Evolutionary conservation across 2,113 vertebrate genomes (phyloP).

Genomic region (Pluvialis apricaria): DNA sequence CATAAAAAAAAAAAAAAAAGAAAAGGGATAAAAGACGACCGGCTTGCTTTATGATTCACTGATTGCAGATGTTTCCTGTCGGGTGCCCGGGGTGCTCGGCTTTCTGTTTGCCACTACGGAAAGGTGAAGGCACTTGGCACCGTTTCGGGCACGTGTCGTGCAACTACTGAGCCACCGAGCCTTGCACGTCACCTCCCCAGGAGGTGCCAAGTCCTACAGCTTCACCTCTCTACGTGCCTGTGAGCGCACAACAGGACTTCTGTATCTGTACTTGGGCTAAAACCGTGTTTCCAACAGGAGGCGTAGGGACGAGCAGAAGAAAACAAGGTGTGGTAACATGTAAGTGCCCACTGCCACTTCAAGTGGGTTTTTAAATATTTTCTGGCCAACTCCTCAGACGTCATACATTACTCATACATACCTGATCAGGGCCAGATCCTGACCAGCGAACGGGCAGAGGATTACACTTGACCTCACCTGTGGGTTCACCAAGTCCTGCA

Average conservation of each 20-base stretch:
- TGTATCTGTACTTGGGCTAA: neutral
- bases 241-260: neutral
- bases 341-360: neutral
- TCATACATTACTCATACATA: neutral
- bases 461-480: neutral
- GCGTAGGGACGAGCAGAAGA: neutral
- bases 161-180: neutral
- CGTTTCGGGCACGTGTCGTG: neutral
- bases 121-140: neutral
- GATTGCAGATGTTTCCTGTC: constrained; percentile 66
- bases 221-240: neutral
- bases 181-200: neutral
- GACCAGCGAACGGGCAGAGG: neutral
- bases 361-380: neutral
- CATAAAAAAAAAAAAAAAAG: constrained; percentile 6
- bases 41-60: constrained; percentile 51
- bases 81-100: neutral
- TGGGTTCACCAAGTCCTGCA: neutral
- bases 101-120: neutral
- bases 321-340: neutral
- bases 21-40: constrained; percentile 4
- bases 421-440: fast-evolving
- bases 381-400: neutral
- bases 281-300: neutral
- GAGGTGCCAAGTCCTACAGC: neutral